Conservation (phyloP, 2,797 vertebrate genomes). For the Sciurus carolinensis region DNA sequence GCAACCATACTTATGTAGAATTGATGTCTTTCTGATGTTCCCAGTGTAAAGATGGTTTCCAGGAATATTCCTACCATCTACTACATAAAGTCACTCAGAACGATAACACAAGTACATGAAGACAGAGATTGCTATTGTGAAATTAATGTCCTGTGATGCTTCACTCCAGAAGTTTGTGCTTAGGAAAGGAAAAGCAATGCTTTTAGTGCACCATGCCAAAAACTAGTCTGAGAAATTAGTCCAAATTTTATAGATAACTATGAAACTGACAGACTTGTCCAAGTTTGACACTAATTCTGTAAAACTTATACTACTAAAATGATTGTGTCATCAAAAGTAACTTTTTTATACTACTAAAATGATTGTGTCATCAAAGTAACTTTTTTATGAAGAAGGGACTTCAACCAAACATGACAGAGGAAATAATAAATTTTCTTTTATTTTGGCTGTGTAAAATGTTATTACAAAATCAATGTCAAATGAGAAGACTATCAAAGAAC, state of each 20-base stretch:
- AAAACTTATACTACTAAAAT: constrained; percentile 11
- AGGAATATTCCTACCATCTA: not conserved
- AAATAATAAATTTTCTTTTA: not conserved
- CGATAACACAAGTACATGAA: not conserved
- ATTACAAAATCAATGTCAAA: not conserved
- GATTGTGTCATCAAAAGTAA: not conserved
- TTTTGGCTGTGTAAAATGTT: not conserved
- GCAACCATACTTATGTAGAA: not conserved
- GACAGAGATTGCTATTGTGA: not conserved
- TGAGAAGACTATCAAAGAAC: not conserved
- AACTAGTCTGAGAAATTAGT: not conserved
- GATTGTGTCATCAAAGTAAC: not conserved
- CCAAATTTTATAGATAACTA: not conserved
- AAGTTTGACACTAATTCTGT: not conserved
- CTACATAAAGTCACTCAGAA: not conserved
- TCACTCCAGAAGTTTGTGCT: not conserved
- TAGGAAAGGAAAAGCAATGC: not conserved
- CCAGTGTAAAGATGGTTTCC: not conserved
- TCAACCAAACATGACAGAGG: not conserved
- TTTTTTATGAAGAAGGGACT: not conserved
- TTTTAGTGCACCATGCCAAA: not conserved
- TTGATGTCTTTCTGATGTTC: not conserved
- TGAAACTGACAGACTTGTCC: not conserved
- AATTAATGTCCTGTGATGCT: not conserved
- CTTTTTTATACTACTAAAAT: not conserved